Percentiles rank a stretch among this genome's conserved stretches.
These are phyloP conservation scores for Drosophila mayri DNA, from an alignment of 1,140 invertebrate genomes.

Conservation along the genomic window DNA sequence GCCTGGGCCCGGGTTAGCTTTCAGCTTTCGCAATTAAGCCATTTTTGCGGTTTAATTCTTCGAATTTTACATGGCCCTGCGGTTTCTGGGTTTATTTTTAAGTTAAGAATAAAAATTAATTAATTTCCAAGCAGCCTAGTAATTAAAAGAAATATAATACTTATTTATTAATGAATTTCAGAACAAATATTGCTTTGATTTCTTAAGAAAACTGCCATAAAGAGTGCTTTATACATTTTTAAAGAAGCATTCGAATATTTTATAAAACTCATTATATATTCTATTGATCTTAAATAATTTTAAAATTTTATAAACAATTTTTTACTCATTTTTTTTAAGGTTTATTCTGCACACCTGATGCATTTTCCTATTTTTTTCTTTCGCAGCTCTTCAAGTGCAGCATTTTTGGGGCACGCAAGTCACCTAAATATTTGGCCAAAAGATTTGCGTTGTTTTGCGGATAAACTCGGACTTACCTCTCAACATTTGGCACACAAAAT, in stretches of 20 bases:
- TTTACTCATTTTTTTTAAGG: neutral
- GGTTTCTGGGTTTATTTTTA: neutral
- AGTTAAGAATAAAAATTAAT: neutral
- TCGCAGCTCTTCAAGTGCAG: neutral
- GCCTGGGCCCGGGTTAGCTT: neutral
- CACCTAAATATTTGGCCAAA: constrained; percentile 8
- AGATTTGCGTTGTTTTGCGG: constrained; percentile 31
- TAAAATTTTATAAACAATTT: too few relatives aligned
- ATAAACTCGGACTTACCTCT: constrained; percentile 34
- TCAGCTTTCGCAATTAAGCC: constrained; percentile 8
- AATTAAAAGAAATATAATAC: neutral
- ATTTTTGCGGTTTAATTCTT: neutral
- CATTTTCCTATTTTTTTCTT: neutral
- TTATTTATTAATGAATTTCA: neutral
- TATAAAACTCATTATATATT: neutral
- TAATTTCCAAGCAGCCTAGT: neutral
- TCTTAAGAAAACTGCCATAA: too few relatives aligned
- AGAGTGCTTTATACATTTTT: neutral
- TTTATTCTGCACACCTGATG: neutral
- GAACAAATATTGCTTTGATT: too few relatives aligned
- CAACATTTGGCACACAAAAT: constrained; percentile 10
- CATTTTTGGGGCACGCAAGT: neutral
- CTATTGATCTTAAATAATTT: too few relatives aligned
- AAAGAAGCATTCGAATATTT: neutral
- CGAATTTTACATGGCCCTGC: neutral